Evolutionary conservation across 2,888 invertebrate genomes (phyloP), one percentile per base, ranked within the genome.

Genomic region (Hoplodrina blanda): DNA sequence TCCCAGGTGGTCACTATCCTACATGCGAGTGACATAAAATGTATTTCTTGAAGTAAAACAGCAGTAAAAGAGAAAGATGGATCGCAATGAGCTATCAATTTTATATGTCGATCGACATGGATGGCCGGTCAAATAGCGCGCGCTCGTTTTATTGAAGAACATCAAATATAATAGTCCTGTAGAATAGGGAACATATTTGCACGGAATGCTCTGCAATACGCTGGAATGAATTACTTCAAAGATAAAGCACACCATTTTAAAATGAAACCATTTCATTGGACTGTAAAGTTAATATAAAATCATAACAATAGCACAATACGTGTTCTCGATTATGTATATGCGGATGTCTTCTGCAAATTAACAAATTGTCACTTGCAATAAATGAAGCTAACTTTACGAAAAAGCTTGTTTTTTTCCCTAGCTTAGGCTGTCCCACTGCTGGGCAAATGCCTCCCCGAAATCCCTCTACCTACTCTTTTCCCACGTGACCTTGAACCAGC

Each of bases 1-100:
- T 10, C 33, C 56, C 65, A 80, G 71, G 77, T 76, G 65, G 71
- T 13, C 30, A 74, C 20, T 33, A 44, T 55, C 41, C 67, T 46
- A 62, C 54, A 20, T 44, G 30, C 37, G 44, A 61, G 33, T 56
- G 20, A 54, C 70, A 70, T 76, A 62, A 78, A 62, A 60, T 44
- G 60, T 75, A 62, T 80, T 59, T 55, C 55, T 62, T 37, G 59
- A 53, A 69, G 65, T 76, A 69, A 75, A 66, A 76, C 50, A 71
- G 56, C 60, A 61, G 52, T 78, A 70, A 78, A 78, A 53, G 59
- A 46, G 64, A 52, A 37, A 57, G 54, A 71, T 67, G 61, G 77
- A 54, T 66, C 56, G 66, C 80, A 66, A 76, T 67, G 77, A 76
- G 63, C 76, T 33, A 76, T 76, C 71, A 71, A 80, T 71, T 76